phyloP scores from a whole-genome alignment of 2,888 invertebrate genomes.

The Drosophila meridionalis region DNA sequence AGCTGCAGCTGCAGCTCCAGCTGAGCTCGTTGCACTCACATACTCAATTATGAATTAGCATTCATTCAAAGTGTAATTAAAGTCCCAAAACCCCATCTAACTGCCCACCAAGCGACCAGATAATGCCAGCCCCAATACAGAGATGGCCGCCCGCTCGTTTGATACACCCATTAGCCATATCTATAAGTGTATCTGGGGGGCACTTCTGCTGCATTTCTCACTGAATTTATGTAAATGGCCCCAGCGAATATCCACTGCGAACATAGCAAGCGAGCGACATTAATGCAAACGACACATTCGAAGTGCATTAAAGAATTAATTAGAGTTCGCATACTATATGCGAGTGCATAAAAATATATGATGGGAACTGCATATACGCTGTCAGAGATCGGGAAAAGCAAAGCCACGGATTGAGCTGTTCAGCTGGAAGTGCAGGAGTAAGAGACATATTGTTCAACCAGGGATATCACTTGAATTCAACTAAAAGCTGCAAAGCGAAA shows the following conservation, averaged over 20 bases:
- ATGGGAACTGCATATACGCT: neutral
- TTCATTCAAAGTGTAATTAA: conserved; percentile 82
- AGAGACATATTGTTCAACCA: too few relatives aligned
- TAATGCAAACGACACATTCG: conserved; percentile 54
- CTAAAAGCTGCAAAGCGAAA: too few relatives aligned
- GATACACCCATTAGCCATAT: conserved; percentile 69
- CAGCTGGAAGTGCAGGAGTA: neutral
- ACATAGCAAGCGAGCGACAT: conserved; percentile 19
- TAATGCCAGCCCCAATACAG: conserved; percentile 15
- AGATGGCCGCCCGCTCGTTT: conserved; percentile 10
- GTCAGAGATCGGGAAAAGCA: neutral
- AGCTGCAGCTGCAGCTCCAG: conserved; percentile 18
- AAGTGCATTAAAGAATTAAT: conserved; percentile 78
- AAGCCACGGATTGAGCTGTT: neutral
- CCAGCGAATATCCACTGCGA: conserved; percentile 42
- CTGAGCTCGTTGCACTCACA: conserved; percentile 50
- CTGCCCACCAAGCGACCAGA: conserved; percentile 23
- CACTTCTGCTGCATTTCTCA: conserved; percentile 24
- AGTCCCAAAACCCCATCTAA: conserved; percentile 50
- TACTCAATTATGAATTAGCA: conserved; percentile 81
- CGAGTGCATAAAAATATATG: conserved; percentile 16
- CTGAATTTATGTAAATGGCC: conserved; percentile 62
- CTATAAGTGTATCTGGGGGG: conserved; percentile 32
- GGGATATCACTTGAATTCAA: neutral
- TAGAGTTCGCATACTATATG: conserved; percentile 55